A percentile compares a stretch with the other conserved stretches of the same genome.
phyloP scores from a whole-genome alignment of 1,140 invertebrate genomes.

The Teleogryllus occipitalis region DNA sequence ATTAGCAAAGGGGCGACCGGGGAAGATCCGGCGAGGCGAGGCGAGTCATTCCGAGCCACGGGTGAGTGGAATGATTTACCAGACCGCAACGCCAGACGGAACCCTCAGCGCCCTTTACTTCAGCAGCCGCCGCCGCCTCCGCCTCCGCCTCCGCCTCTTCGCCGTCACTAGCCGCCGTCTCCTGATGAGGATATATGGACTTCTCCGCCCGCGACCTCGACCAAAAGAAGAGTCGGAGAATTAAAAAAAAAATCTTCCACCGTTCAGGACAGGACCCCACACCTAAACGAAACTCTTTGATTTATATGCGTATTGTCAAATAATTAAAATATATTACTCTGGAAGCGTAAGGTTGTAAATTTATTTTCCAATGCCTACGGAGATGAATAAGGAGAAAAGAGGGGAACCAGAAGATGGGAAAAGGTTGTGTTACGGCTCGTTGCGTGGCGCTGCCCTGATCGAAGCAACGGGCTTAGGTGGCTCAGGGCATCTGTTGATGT shows the following conservation, averaged over 20 bases:
- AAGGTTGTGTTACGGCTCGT: too few species aligned
- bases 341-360: not conserved
- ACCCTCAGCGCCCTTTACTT: not conserved
- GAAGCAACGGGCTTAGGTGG: too few species aligned
- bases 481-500: too few species aligned
- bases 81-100: too few species aligned
- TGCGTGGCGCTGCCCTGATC: too few species aligned
- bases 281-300: conserved; percentile 8
- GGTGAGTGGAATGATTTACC: too few species aligned
- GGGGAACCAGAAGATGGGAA: not conserved
- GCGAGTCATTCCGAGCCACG: too few species aligned
- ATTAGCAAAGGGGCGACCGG: too few species aligned
- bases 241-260: not conserved
- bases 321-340: conserved; percentile 16
- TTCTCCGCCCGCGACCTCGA: conserved; percentile 2
- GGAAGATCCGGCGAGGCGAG: too few species aligned
- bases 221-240: not conserved
- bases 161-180: not conserved
- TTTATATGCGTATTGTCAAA: conserved; percentile 18
- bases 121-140: not conserved
- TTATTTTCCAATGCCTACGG: not conserved
- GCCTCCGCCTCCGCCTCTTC: not conserved
- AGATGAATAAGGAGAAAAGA: not conserved
- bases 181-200: conserved; percentile 17
- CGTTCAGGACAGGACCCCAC: conserved; percentile 10